Evolutionary conservation across 2,797 vertebrate species (phyloP).

Genomic region (Chanos chanos): DNA sequence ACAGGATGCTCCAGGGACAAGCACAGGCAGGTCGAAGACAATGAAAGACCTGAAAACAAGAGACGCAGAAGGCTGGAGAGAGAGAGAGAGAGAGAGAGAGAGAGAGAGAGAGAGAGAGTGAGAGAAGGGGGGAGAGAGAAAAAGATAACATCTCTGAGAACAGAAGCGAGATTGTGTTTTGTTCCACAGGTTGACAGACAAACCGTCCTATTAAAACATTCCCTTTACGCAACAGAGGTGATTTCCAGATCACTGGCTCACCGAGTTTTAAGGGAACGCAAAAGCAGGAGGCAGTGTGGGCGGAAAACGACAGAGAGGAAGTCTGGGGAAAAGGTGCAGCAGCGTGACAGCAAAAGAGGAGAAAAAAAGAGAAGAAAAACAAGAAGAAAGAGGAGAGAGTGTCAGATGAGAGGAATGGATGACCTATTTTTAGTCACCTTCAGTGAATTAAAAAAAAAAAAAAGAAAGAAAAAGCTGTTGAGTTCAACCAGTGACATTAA

Average conservation of each 20-base stretch:
- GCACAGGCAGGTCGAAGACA: conserved; percentile 64
- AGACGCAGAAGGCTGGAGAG: conserved; percentile 41
- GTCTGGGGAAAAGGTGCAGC: conserved; percentile 9
- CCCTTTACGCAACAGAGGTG: conserved; percentile 37
- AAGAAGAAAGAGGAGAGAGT: background rate
- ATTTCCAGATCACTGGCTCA: conserved; percentile 13
- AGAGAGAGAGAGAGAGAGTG: conserved; percentile 45
- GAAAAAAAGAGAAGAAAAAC: conserved; percentile 7
- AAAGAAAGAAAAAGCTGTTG: too few relatives aligned
- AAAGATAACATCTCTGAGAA: conserved; percentile 57
- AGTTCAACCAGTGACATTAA: too few relatives aligned
- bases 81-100: conserved; percentile 46
- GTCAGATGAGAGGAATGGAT: conserved; percentile 12
- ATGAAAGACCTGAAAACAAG: conserved; percentile 55
- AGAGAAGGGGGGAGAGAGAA: conserved; percentile 8
- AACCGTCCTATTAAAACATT: conserved; percentile 23
- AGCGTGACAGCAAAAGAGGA: background rate
- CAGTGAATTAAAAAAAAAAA: too few relatives aligned
- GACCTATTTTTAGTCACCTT: conserved; percentile 43
- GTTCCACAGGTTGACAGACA: conserved; percentile 19
- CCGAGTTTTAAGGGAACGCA: background rate
- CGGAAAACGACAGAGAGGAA: conserved; percentile 1
- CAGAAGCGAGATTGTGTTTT: conserved; percentile 56
- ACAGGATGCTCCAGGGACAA: conserved; percentile 59
- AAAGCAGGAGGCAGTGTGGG: conserved; percentile 16